Base-by-base conservation (phyloP, 2,797 vertebrate genomes). In the Cyclura pinguis region DNA sequence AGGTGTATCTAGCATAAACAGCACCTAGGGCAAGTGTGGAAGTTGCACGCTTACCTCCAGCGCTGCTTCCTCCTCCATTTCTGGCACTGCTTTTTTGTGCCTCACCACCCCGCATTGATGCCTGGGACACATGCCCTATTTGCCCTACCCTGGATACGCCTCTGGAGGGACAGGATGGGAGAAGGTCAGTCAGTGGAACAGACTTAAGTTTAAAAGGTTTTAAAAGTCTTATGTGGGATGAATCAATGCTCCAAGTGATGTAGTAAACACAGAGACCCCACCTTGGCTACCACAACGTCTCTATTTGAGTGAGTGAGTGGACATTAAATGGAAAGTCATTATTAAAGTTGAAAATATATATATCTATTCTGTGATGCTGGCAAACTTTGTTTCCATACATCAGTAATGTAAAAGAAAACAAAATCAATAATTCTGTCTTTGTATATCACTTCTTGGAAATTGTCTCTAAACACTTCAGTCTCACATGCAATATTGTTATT, bases 401-500 rank as follows among this genome's bases (percentile, higher is more conserved):
- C 72, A 57, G 55, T 52, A 38, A 80, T 59, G 52, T 50, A 90
- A 86, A 42, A 80, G 69, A 47, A n/a, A n/a, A 88, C 72, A 18
- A 64, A 88, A 3, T 50, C 24, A 90, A 32, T 84, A 57, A 32
- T 55, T 55, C 93, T 92, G 80, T 87, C 57, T 59, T 3, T 64
- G 59, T 93, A 90, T 77, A 93, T 89, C 87, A 77, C 77, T 92
- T 84, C 88, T 93, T 89, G 88, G 91, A 95, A 91, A 95, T 86
- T 0, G 88, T 96, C 88, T 88, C 87, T 95, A 95, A 92, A 84
- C 89, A 94, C 92, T 96, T 95, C 67, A 83, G 90, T 93, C 91
- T 95, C 89, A 93, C 86, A 83, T 88, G 89, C 92, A 95, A 64
- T 93, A 83, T 89, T 92, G 92, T 93, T 92, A 88, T 84, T 97